phyloP scores from a whole-genome alignment of 1,140 invertebrate species.

The Drosophila nikananu region DNA sequence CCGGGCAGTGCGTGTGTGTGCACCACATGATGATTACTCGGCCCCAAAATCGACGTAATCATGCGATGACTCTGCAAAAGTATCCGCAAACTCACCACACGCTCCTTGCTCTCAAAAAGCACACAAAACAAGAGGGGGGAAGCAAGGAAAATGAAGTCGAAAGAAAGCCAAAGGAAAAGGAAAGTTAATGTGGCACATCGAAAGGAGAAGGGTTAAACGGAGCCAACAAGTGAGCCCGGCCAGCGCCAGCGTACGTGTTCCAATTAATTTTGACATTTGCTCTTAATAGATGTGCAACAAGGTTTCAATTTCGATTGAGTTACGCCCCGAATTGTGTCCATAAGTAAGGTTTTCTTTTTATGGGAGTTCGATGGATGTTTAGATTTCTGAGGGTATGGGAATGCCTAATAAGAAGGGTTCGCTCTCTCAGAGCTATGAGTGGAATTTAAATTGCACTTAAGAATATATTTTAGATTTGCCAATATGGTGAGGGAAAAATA shows the following conservation, averaged over 20 bases:
- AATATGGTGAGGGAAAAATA: not conserved
- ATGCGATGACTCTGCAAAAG: conserved; percentile 75
- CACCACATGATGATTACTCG: conserved; percentile 71
- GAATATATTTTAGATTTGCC: not conserved
- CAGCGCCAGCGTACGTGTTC: conserved; percentile 61
- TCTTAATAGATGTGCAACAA: conserved; percentile 67
- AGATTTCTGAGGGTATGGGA: not conserved
- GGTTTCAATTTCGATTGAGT: conserved; percentile 57
- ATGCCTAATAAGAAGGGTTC: not conserved
- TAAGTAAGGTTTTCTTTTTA: conserved; percentile 21
- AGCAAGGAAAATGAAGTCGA: conserved; percentile 11
- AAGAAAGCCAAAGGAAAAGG: conserved; percentile 39
- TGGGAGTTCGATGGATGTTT: not conserved
- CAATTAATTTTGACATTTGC: conserved; percentile 77
- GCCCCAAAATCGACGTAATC: conserved; percentile 70
- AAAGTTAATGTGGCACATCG: conserved; percentile 78
- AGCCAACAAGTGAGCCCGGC: conserved; percentile 28
- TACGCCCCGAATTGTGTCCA: conserved; percentile 30
- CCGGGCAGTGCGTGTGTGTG: conserved; percentile 37
- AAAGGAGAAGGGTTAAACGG: conserved; percentile 59
- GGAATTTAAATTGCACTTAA: not conserved
- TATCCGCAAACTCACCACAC: conserved; percentile 30
- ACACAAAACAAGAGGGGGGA: not conserved
- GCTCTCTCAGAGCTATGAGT: not conserved
- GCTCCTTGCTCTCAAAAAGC: conserved; percentile 14